Base-by-base conservation (phyloP, 2,888 invertebrate species). In the Germaria angustata region DNA sequence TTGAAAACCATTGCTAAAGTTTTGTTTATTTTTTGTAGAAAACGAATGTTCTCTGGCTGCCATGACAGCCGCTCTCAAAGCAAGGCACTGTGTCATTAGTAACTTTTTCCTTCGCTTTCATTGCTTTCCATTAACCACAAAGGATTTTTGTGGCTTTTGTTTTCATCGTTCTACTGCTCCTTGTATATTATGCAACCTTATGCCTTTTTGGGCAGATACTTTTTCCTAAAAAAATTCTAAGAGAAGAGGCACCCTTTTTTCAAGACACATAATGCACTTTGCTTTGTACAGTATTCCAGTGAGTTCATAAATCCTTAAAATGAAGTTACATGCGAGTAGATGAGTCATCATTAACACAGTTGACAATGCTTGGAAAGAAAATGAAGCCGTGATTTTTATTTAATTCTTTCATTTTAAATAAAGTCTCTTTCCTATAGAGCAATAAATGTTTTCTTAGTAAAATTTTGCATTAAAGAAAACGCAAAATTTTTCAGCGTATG, bases 81-180 rank as follows among this genome's bases (percentile, higher is more conserved):
- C 88, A 88, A 89, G 90, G 89, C 89, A 89, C 88, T 89, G 88
- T 89, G 89, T 89, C 89, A 89, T 85, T 85, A 73, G 68, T 79
- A 57, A 53, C 39, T 51, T 68, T 72, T 55, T 49, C 17, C 15
- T 34, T 49, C n/a, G 11, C 9, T 72, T 59, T 79, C n/a, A n/a
- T n/a, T 72, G 34, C 24, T 61, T 77, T 53, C 24, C 20, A 32
- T 34, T 53, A 61, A 68, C 65, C 76, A 77, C 66, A 53, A 66
- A 73, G 17, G n/a, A 46, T 28, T 55, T 36, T 20, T 53, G 6
- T 17, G 49, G 39, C 9, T 75, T 72, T 32, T 73, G 22, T 51
- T 53, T 15, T 32, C 8, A 53, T 20, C 55, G n/a, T 63, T 61
- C 6, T 61, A 41, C n/a, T 63, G 15, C 32, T 73, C 32, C n/a